These are phyloP conservation scores for Ginglymostoma cirratum DNA, from an alignment of 2,113 vertebrate species.

Conservation along the genomic window DNA sequence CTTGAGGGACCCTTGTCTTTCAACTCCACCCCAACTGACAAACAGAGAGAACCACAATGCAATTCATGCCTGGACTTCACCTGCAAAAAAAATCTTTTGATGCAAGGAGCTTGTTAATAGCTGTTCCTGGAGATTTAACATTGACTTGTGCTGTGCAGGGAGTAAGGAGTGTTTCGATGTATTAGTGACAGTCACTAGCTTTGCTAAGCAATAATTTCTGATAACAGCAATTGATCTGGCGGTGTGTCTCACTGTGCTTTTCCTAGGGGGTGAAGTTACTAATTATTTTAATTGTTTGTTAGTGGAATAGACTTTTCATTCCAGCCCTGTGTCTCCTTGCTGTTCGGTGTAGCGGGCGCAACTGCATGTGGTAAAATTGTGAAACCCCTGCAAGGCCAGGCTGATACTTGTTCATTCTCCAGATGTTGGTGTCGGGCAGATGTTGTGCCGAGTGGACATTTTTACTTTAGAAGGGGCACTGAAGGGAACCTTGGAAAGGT, in stretches of 20 bases:
- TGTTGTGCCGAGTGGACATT: not conserved
- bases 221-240: constrained; percentile 13
- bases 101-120: not conserved
- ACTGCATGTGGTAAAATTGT: not conserved
- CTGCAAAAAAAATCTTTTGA: not conserved
- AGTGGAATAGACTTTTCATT: not conserved
- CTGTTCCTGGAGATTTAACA: not conserved
- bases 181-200: not conserved
- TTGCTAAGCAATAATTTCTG: constrained; percentile 18
- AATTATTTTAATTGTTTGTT: constrained; percentile 29
- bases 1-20: too few relatives aligned
- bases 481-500: too few relatives aligned
- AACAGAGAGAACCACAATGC: not conserved
- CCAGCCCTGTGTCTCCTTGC: not conserved
- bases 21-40: not conserved
- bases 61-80: not conserved
- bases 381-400: not conserved
- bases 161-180: not conserved
- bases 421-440: not conserved
- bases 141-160: not conserved
- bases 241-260: not conserved
- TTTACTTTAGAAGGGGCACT: not conserved
- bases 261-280: constrained; percentile 14
- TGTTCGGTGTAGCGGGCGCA: not conserved
- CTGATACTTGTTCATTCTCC: not conserved